Evolutionary conservation across 2,797 vertebrate genomes (phyloP).

Genomic region (Sebastes vulpes): DNA sequence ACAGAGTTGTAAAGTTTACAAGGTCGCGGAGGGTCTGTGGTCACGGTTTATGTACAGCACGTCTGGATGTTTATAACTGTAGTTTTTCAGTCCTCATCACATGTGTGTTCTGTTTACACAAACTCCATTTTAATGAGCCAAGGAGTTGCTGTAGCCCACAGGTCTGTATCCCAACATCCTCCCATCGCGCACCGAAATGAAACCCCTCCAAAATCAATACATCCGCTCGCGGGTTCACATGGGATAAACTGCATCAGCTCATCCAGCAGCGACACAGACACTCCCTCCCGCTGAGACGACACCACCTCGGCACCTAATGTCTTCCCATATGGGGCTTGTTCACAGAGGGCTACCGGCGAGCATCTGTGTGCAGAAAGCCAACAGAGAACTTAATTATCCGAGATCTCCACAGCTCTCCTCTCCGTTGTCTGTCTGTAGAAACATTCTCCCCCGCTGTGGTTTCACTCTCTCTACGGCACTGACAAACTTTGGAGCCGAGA

Average conservation of each 20-base stretch:
- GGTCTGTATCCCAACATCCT: not conserved
- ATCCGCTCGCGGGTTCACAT: constrained; percentile 19
- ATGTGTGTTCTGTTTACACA: not conserved
- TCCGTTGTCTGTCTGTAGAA: not conserved
- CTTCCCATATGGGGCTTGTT: constrained; percentile 7
- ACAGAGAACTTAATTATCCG: constrained; percentile 47
- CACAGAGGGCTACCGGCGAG: not conserved
- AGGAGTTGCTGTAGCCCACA: not conserved
- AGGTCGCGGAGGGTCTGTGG: not conserved
- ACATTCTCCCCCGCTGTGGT: constrained; percentile 1
- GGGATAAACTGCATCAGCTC: constrained; percentile 25
- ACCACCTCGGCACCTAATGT: constrained; percentile 26
- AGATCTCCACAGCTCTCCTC: constrained; percentile 15
- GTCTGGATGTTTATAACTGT: not conserved
- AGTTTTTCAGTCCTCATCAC: not conserved
- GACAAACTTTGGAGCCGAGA: not conserved
- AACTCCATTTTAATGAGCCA: not conserved
- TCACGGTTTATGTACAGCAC: not conserved
- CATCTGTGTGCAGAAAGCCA: constrained; percentile 11
- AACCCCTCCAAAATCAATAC: constrained; percentile 60
- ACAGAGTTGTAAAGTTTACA: constrained; percentile 29
- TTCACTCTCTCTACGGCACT: not conserved
- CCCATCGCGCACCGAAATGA: constrained; percentile 25
- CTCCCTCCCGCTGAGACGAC: constrained; percentile 24
- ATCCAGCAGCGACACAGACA: constrained; percentile 16